A percentile compares a stretch with the other conserved stretches of the same genome.
These are phyloP conservation scores for Philopedon plagiatum DNA, from an alignment of 2,888 invertebrate species.

Conservation along the genomic window DNA sequence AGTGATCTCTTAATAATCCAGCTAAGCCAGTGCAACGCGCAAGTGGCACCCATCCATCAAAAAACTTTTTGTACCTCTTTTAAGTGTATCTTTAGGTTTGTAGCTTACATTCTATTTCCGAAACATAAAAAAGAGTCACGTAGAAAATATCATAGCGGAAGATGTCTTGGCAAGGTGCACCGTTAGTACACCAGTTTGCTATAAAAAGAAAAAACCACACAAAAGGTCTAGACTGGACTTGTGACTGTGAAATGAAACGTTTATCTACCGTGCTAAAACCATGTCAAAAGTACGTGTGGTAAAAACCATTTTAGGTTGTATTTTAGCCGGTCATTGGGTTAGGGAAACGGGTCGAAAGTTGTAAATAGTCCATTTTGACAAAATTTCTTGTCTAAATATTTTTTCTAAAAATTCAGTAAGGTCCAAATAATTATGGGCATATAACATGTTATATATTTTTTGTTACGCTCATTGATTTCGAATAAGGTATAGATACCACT, in stretches of 20 bases:
- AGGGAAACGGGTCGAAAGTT: conserved; percentile 18
- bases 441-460: too few relatives aligned
- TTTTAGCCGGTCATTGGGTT: conserved; percentile 36
- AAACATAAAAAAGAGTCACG: conserved; percentile 48
- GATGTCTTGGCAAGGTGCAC: conserved; percentile 46
- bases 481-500: too few relatives aligned
- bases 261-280: conserved; percentile 33
- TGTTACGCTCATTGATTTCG: too few relatives aligned
- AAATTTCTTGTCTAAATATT: not conserved
- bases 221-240: conserved; percentile 46
- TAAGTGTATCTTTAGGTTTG: conserved; percentile 45
- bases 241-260: conserved; percentile 36
- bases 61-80: conserved; percentile 10
- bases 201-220: conserved; percentile 47
- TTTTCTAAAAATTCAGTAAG: too few relatives aligned
- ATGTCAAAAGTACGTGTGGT: conserved; percentile 24
- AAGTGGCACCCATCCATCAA: conserved; percentile 31
- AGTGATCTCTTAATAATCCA: not conserved
- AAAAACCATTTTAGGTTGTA: conserved; percentile 7
- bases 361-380: conserved; percentile 15
- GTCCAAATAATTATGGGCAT: too few relatives aligned
- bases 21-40: not conserved
- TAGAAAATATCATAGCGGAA: conserved; percentile 47
- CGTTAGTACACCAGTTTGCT: conserved; percentile 47
- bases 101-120: conserved; percentile 44